A percentile compares a stretch with the other conserved stretches of the same genome.
Evolutionary conservation across 2,113 vertebrate genomes (phyloP).

Genomic region (Accipiter virgatus): DNA sequence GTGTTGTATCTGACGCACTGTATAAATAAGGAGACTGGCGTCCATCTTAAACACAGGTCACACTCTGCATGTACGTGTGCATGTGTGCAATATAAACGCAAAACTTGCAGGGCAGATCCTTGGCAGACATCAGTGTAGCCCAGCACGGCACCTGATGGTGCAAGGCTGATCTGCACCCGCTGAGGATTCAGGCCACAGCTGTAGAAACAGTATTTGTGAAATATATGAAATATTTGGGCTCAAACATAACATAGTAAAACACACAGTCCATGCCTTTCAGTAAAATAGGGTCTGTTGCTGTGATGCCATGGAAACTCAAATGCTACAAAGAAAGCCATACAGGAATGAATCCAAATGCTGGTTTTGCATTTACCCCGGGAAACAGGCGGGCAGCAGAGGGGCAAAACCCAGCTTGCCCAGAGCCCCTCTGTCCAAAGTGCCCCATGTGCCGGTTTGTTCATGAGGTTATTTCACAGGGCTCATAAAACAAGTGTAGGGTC

Average conservation of each 20-base stretch:
- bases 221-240: background rate
- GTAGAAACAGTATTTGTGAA: background rate
- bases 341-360: background rate
- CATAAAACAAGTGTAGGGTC: background rate
- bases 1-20: background rate
- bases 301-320: slow-evolving; percentile 9
- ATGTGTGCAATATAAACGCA: background rate
- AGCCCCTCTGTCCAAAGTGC: background rate
- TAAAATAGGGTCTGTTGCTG: background rate
- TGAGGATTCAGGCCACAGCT: background rate
- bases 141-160: background rate
- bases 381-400: background rate
- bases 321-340: background rate
- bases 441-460: background rate
- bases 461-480: background rate
- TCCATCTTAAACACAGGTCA: background rate
- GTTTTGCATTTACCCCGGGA: background rate
- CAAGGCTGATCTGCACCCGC: background rate
- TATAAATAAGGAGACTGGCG: background rate
- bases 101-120: background rate
- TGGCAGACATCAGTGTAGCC: background rate
- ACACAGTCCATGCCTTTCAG: background rate
- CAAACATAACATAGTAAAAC: background rate
- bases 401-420: background rate
- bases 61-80: background rate